These are phyloP conservation scores for Thecocarcelia acutangulata DNA, from an alignment of 2,888 invertebrate species.

Conservation along the genomic window DNA sequence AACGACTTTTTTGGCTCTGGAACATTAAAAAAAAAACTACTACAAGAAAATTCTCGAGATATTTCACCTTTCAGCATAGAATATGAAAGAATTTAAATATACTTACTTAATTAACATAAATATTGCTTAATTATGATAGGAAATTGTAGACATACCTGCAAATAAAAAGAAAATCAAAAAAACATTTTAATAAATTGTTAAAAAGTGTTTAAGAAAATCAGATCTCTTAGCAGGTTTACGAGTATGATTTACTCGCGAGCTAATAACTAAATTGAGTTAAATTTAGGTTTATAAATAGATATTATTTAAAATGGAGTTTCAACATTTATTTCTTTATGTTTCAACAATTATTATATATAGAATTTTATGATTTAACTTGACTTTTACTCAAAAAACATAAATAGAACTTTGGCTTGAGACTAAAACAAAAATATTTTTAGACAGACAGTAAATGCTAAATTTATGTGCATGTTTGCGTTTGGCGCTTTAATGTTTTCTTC, in stretches of 20 bases:
- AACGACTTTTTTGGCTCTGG: constrained; percentile 19
- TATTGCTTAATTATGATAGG: constrained; percentile 18
- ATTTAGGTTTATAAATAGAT: too few relatives aligned
- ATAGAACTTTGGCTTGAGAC: neutral
- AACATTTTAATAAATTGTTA: constrained; percentile 37
- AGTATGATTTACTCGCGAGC: too few relatives aligned
- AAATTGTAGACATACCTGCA: constrained; percentile 52
- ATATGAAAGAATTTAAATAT: constrained; percentile 16
- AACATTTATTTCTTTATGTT: too few relatives aligned
- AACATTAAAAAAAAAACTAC: too few relatives aligned
- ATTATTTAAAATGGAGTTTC: too few relatives aligned
- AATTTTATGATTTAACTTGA: neutral
- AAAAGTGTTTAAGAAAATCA: neutral
- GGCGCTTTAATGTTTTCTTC: constrained; percentile 37
- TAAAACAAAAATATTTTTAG: constrained; percentile 27
- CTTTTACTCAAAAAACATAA: neutral
- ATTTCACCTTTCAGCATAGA: too few relatives aligned
- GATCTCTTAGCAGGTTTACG: too few relatives aligned
- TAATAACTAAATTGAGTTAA: too few relatives aligned
- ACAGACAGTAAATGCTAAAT: constrained; percentile 30
- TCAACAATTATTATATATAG: too few relatives aligned
- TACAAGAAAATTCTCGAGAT: too few relatives aligned
- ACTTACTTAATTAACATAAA: constrained; percentile 61
- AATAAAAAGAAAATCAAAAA: constrained; percentile 20
- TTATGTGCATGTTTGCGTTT: neutral